phyloP scores from a whole-genome alignment of 2,888 invertebrate species.

The Cryptosula pallasiana region DNA sequence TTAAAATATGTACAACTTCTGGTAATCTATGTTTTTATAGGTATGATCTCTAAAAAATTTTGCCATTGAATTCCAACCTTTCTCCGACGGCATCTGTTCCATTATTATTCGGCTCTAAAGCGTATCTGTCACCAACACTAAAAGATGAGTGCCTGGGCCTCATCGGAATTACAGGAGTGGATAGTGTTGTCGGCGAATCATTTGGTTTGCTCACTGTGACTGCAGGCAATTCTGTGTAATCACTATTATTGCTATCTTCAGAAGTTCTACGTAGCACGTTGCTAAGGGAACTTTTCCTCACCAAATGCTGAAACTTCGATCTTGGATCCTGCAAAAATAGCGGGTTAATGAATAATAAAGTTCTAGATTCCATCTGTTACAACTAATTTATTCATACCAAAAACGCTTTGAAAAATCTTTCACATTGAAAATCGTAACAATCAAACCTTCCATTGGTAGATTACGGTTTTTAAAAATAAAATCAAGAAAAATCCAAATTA shows the following conservation, averaged over 20 bases:
- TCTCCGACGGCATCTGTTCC: too few relatives aligned
- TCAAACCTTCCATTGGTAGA: too few relatives aligned
- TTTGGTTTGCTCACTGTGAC: background rate
- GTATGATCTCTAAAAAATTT: too few relatives aligned
- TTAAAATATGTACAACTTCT: too few relatives aligned
- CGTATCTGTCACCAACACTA: background rate
- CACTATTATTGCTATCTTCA: background rate
- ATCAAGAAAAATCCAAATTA: too few relatives aligned
- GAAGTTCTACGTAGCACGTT: background rate
- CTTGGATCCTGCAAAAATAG: constrained; percentile 14
- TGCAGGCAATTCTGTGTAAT: constrained; percentile 14
- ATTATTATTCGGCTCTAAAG: background rate
- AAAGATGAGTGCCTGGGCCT: background rate
- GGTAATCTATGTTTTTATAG: too few relatives aligned
- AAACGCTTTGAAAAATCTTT: background rate
- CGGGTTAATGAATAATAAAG: background rate
- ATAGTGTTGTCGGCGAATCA: background rate
- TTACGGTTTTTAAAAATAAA: too few relatives aligned
- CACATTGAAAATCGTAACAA: too few relatives aligned
- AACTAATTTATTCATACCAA: background rate
- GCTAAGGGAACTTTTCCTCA: constrained; percentile 7
- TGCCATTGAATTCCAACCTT: too few relatives aligned
- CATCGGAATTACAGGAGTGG: background rate
- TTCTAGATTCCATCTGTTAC: background rate
- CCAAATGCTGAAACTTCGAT: constrained; percentile 1